Evolutionary conservation across 2,888 invertebrate species (phyloP).

Genomic region (Oscheius sp.): DNA sequence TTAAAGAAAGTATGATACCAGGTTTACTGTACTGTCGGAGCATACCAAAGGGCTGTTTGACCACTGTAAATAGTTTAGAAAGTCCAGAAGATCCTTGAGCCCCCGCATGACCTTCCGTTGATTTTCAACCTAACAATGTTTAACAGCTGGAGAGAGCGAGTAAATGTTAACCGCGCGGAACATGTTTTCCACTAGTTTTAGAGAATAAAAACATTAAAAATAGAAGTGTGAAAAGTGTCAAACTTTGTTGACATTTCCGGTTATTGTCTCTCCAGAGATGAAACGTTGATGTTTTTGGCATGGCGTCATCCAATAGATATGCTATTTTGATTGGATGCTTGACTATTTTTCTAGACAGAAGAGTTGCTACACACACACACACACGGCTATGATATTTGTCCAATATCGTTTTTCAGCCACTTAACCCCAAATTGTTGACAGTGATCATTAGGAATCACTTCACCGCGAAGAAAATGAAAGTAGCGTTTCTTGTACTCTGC

Average conservation of each 20-base stretch:
- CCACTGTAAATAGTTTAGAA: not conserved
- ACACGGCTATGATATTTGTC: slow-evolving; percentile 4
- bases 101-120: slow-evolving; percentile 1
- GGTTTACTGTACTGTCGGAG: not conserved
- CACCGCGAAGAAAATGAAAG: too few species aligned
- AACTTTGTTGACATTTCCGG: too few species aligned
- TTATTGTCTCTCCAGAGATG: too few species aligned
- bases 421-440: slow-evolving; percentile 30
- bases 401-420: slow-evolving; percentile 14
- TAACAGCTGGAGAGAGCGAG: not conserved
- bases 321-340: too few species aligned
- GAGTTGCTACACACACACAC: not conserved
- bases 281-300: too few species aligned
- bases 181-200: slow-evolving; percentile 6
- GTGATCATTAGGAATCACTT: slow-evolving; percentile 12
- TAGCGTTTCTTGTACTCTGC: too few species aligned
- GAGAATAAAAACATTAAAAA: too few species aligned
- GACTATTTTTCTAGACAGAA: not conserved
- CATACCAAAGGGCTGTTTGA: not conserved
- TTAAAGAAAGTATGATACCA: not conserved
- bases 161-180: not conserved
- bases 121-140: not conserved
- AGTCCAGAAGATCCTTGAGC: slow-evolving; percentile 20
- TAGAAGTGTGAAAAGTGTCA: too few species aligned
- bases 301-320: too few species aligned